These are phyloP conservation scores for Trematomus bernacchii DNA, from an alignment of 2,797 vertebrate species.

Conservation along the genomic window DNA sequence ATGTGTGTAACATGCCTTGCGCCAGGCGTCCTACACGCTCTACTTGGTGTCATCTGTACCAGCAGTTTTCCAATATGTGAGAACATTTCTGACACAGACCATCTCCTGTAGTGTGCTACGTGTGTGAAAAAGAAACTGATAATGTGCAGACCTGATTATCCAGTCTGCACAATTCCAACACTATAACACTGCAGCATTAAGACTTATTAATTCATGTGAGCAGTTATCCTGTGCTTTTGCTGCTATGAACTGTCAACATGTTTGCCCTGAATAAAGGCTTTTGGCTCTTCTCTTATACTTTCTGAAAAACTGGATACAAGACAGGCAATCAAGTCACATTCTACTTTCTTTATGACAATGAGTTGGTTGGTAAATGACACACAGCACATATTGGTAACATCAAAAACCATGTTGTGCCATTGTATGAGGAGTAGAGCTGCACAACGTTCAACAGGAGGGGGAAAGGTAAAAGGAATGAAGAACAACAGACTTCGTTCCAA, in stretches of 20 bases:
- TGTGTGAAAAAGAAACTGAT: too few species aligned
- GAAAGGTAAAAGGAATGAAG: neutral
- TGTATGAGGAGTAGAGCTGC: neutral
- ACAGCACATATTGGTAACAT: neutral
- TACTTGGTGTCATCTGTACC: too few species aligned
- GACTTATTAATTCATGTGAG: too few species aligned
- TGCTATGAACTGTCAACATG: neutral
- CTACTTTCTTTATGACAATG: too few species aligned
- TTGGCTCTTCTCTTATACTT: neutral
- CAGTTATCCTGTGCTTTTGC: neutral
- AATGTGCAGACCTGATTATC: too few species aligned
- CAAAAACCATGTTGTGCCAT: neutral
- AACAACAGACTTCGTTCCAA: neutral
- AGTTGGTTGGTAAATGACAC: neutral
- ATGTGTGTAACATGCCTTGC: too few species aligned
- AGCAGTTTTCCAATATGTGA: too few species aligned
- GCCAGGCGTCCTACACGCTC: too few species aligned
- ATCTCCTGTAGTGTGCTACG: too few species aligned
- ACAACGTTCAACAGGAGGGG: neutral
- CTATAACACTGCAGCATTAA: too few species aligned
- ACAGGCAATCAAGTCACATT: neutral
- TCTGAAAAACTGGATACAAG: neutral
- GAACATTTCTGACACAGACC: too few species aligned
- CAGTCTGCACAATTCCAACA: too few species aligned
- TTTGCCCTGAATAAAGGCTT: neutral